Base-by-base conservation (phyloP, 2,888 invertebrate genomes). In the Drosophila mimetica region DNA sequence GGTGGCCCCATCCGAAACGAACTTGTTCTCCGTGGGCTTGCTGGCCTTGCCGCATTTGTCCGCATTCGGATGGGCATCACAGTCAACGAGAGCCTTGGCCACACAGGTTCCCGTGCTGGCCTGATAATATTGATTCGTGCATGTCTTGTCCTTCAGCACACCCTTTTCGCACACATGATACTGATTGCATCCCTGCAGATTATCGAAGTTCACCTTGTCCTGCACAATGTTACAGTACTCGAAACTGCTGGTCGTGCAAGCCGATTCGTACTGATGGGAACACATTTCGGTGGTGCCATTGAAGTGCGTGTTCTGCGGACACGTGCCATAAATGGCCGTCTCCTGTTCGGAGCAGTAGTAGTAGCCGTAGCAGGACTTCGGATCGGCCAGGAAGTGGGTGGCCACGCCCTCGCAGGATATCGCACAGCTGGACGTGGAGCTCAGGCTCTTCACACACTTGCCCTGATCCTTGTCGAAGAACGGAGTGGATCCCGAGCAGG, bases 211-310 rank as follows among this genome's bases (percentile, higher is more conserved):
- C 1, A 84, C 70, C 2, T 55, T 59, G 22, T 86, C 53, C 54
- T 85, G 82, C 9, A 89, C 72, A n/a, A 89, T 74, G 52, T 63
- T 73, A 60, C 90, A 89, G 36, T 80, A 89, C 32, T 80, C 87
- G 9, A 84, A 87, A 9, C 14, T 54, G 30, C 60, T 60, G 2
- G 69, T 16, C 1, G 34, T 74, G 50, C 89, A 89, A 0, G 58
- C 34, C 1, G 88, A 86, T 0, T 69, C 44, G 8, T 47, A 2
- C 0, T 25, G 4, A 18, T 75, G 76, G 4, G 65, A 50, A 50
- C 89, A 89, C 11, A 53, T n/a, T 42, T 89, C 88, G 4, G 36
- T 44, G 9, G 64, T 52, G 13, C 41, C 63, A 57, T 76, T 60
- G 25, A 88, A 89, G 57, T 89, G 89, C 0, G 74, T 71, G 1